Conservation (phyloP, 2,113 vertebrate genomes). For the Dicrurus megarhynchus region DNA sequence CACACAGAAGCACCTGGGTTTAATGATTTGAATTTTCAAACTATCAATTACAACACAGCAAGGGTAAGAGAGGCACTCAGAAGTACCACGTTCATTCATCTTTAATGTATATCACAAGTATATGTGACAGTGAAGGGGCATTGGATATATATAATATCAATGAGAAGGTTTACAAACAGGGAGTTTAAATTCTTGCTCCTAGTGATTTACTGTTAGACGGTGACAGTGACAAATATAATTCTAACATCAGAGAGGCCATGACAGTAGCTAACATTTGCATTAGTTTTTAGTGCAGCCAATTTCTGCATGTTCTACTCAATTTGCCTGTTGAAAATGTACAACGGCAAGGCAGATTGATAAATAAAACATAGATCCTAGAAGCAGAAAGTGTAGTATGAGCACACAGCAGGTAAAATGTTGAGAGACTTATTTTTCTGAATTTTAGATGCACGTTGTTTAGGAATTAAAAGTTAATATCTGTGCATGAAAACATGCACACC, state of each 20-base stretch:
- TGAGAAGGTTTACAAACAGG: background rate
- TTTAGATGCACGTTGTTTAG: background rate
- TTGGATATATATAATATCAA: accelerated
- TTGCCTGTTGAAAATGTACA: accelerated
- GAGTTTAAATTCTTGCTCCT: background rate
- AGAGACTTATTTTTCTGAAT: background rate
- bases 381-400: background rate
- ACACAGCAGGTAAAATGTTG: background rate
- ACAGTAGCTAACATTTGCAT: accelerated
- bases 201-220: background rate
- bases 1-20: background rate
- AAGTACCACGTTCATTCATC: background rate
- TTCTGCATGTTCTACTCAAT: background rate
- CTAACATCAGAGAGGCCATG: background rate
- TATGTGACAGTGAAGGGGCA: background rate
- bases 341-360: background rate
- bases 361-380: background rate
- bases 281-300: background rate
- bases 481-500: background rate
- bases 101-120: background rate
- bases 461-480: background rate
- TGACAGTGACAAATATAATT: background rate
- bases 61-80: background rate
- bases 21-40: background rate
- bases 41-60: background rate